Conservation (phyloP, 2,113 vertebrate genomes). For the Pheucticus melanocephalus region DNA sequence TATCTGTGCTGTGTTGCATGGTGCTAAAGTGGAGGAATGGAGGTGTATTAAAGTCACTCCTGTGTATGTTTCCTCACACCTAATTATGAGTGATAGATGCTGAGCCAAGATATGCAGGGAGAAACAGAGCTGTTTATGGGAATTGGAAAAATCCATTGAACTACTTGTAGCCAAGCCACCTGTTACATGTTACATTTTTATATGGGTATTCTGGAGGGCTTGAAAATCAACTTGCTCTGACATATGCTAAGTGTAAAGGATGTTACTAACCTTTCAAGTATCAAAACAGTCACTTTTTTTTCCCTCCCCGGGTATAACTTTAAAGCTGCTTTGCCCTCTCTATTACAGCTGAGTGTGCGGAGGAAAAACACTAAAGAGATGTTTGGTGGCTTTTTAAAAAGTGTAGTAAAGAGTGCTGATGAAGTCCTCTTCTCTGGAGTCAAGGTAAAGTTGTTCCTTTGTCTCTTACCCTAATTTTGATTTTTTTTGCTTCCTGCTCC, state of each 20-base stretch:
- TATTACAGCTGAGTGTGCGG: constrained; percentile 87
- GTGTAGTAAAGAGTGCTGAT: constrained; percentile 92
- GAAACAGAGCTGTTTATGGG: background rate
- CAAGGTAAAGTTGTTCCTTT: constrained; percentile 78
- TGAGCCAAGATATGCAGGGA: background rate
- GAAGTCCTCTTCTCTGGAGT: constrained; percentile 94
- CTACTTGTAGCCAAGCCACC: background rate
- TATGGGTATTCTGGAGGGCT: background rate
- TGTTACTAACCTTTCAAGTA: background rate
- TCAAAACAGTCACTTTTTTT: background rate
- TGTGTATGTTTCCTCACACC: background rate
- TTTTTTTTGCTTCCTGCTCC: background rate
- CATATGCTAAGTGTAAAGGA: background rate
- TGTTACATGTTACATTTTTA: background rate
- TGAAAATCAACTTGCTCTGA: background rate
- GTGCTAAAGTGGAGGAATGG: background rate
- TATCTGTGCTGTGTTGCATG: background rate
- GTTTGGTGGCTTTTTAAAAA: constrained; percentile 97
- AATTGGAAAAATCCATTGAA: background rate
- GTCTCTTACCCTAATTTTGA: background rate
- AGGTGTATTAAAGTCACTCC: background rate
- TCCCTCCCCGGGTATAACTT: fast-evolving
- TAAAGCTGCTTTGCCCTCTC: background rate
- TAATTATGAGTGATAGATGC: background rate
- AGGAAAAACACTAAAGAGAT: constrained; percentile 96